Base-by-base conservation (phyloP, 2,888 invertebrate species). In the Antheraea yamamai region DNA sequence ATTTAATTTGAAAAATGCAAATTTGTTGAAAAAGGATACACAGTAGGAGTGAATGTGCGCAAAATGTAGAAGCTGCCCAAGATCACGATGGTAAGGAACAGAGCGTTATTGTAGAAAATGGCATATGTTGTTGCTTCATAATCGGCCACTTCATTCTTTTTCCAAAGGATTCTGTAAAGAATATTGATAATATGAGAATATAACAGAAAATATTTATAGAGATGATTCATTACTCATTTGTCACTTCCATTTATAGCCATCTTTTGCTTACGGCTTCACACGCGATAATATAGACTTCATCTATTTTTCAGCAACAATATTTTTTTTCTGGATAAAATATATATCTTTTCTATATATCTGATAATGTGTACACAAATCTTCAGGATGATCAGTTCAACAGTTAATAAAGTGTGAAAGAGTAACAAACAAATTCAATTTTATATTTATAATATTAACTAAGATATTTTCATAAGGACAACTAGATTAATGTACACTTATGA, bases 141-240 rank as follows among this genome's bases (percentile, higher is more conserved):
- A 90, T 99, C 99, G 35, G 99, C 99, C 18, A 99, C 99, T 95
- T 99, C 99, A 92, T 99, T 99, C 95, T 99, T 99, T 95, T 99
- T 99, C 99, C 99, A 99, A 78, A 99, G 92, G 82, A 99, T 98
- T 86, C 99, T 97, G 89, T 18, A 82, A 58, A 64, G 4, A 64
- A 26, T 64, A 26, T 4, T 26, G 23, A 26, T 23, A 23, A 23
- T 23, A 61, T 61, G 7, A 23, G 23, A 14, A 55, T 18, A 58
- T 64, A 64, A 14, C 61, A 26, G 23, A 26, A 58, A 20, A n/a
- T 55, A 61, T n/a, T 61, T 61, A 6, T 23, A 14, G 55, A 39
- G 4, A 39, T 55, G 6, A 47, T 1, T 55, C 55, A 16, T 55
- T 55, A 55, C 2, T 55, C 18, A 55, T 20, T 20, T 6, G 20